Evolutionary conservation across 2,888 invertebrate genomes (phyloP), one percentile per base, ranked within the genome.

Genomic region (Drosophila siamana): DNA sequence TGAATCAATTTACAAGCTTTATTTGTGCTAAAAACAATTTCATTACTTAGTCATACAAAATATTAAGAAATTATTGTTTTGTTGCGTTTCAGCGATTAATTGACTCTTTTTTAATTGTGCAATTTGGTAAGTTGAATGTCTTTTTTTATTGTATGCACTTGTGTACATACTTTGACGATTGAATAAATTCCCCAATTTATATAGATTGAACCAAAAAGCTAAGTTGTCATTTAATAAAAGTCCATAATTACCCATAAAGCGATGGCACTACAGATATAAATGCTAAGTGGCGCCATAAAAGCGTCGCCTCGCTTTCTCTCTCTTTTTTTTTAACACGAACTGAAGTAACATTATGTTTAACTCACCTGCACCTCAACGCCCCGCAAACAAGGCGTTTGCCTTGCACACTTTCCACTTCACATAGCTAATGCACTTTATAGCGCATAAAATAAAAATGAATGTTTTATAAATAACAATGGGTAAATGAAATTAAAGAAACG

Each of bases 381-480:
- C 11, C 19, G 3, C 19, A 19, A 2, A n/a, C n/a, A n/a, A n/a
- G n/a, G n/a, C 19, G n/a, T 11, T 16, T 47, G 11, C 26, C 9
- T n/a, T 30, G 24, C 44, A 5, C 8, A 33, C 40, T 43, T 48
- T 62, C 41, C 54, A 56, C 33, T 61, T 61, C 54, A 44, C 41
- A 28, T 15, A 48, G 71, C 63, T 75, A 74, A 75, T 74, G 71
- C 74, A 71, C 67, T 74, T 74, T 71, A 71, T 71, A 40, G 75
- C 67, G 56, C 62, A 67, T 74, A 57, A 76, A 76, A 83, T 85
- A 83, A 83, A 83, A 83, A 80, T 78, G 75, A 83, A 83, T 83
- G 86, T 69, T 83, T 82, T 75, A 78, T 83, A 83, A 83, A 83
- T 80, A 83, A 82, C 73, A 80, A 83, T 75, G 78, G 78, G 55